phyloP scores from a whole-genome alignment of 2,797 vertebrate genomes.

The Pampus argenteus region DNA sequence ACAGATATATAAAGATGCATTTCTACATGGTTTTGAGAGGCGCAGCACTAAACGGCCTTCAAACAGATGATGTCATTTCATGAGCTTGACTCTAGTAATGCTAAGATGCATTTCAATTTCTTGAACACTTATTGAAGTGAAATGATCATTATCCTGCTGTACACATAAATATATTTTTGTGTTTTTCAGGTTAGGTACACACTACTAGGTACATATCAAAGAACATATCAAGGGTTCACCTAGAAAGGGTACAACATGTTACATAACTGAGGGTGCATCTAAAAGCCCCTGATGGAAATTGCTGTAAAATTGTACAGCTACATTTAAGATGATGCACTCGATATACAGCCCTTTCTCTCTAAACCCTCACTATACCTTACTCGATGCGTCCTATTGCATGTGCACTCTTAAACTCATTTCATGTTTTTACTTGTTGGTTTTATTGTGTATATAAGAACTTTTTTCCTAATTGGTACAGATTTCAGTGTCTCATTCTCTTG shows the following conservation, averaged over 20 bases:
- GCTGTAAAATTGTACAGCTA: not conserved
- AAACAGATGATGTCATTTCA: slow-evolving; percentile 10
- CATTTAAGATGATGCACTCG: not conserved
- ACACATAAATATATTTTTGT: not conserved
- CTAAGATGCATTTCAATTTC: slow-evolving; percentile 20
- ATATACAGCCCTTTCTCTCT: not conserved
- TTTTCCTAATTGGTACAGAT: slow-evolving; percentile 45
- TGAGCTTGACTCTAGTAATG: not conserved
- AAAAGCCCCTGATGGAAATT: not conserved
- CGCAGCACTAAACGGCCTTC: not conserved
- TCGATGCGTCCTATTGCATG: slow-evolving; percentile 13
- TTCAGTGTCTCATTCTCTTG: slow-evolving; percentile 23
- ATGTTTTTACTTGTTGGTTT: slow-evolving; percentile 23
- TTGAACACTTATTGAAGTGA: not conserved
- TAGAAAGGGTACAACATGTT: not conserved
- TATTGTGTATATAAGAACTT: slow-evolving; percentile 53
- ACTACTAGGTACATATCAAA: too few species aligned
- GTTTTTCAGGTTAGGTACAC: not conserved
- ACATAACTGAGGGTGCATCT: not conserved
- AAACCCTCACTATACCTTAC: not conserved
- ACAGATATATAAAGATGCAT: slow-evolving; percentile 8
- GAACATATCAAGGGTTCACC: slow-evolving; percentile 55
- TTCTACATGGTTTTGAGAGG: not conserved
- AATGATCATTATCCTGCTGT: slow-evolving; percentile 2
- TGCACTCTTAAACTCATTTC: slow-evolving; percentile 51